Conservation (phyloP, 2,113 vertebrate species). For the Halcyon senegalensis region DNA sequence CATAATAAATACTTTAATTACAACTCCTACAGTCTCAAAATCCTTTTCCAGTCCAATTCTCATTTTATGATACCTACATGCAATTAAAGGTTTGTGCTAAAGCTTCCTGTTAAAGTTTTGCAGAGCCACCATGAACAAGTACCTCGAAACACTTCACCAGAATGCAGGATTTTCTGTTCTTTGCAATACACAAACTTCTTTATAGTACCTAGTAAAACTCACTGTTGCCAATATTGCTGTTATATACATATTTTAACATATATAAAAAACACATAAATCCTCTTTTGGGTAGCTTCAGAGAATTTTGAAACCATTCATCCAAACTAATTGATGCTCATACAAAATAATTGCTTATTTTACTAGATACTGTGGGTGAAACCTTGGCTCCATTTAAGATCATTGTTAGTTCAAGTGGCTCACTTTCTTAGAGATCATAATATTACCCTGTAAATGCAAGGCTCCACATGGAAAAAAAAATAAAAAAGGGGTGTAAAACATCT, state of each 20-base stretch:
- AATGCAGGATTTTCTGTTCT: not conserved
- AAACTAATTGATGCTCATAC: not conserved
- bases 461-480: not conserved
- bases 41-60: not conserved
- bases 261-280: not conserved
- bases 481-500: not conserved
- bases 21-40: not conserved
- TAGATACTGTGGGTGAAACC: not conserved
- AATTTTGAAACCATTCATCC: not conserved
- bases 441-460: not conserved
- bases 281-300: not conserved
- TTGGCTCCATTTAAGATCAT: not conserved
- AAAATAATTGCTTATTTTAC: not conserved
- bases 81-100: not conserved
- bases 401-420: not conserved
- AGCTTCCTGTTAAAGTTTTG: not conserved
- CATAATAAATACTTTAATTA: constrained; percentile 8
- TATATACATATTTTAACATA: not conserved
- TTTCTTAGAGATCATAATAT: not conserved
- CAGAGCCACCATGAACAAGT: not conserved
- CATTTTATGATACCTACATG: not conserved
- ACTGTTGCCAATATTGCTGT: not conserved
- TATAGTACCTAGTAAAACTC: not conserved
- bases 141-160: not conserved
- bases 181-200: not conserved